Evolutionary conservation across 2,888 invertebrate genomes (phyloP).

Genomic region (Anagyrus pseudococci): DNA sequence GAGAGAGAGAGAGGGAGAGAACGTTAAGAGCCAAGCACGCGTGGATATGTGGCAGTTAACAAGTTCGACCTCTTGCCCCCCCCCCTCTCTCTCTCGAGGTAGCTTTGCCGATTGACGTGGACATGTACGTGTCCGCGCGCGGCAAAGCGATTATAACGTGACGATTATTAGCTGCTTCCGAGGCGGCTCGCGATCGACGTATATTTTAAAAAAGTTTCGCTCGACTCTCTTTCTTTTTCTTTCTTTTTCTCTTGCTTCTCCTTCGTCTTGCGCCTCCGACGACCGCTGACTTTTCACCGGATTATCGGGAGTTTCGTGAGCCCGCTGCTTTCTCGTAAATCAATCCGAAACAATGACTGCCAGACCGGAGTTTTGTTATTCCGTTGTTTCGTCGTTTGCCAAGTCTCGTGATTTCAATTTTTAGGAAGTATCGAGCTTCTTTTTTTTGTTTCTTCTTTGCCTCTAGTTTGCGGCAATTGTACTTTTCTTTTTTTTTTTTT

Average conservation of each 20-base stretch:
- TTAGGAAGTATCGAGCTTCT: too few species aligned
- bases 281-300: too few species aligned
- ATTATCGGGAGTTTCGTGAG: too few species aligned
- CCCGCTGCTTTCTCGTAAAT: conserved; percentile 13
- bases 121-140: too few species aligned
- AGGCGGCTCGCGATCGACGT: neutral
- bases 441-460: too few species aligned
- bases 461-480: too few species aligned
- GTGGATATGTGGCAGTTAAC: conserved; percentile 39
- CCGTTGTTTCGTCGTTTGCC: conserved; percentile 11
- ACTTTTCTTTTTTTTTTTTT: too few species aligned
- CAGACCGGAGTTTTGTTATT: conserved; percentile 13
- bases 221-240: too few species aligned
- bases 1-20: too few species aligned
- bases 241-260: neutral
- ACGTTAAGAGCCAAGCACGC: conserved; percentile 43
- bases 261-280: neutral
- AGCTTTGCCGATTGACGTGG: conserved; percentile 26
- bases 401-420: conserved; percentile 11
- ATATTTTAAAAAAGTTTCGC: too few species aligned
- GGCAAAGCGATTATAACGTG: too few species aligned
- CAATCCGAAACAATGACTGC: neutral
- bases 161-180: too few species aligned
- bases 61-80: conserved; percentile 38
- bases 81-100: neutral